Percentiles rank a stretch among this genome's conserved stretches.
Conservation (phyloP, 2,888 invertebrate genomes). For the Argyresthia goedartella region DNA sequence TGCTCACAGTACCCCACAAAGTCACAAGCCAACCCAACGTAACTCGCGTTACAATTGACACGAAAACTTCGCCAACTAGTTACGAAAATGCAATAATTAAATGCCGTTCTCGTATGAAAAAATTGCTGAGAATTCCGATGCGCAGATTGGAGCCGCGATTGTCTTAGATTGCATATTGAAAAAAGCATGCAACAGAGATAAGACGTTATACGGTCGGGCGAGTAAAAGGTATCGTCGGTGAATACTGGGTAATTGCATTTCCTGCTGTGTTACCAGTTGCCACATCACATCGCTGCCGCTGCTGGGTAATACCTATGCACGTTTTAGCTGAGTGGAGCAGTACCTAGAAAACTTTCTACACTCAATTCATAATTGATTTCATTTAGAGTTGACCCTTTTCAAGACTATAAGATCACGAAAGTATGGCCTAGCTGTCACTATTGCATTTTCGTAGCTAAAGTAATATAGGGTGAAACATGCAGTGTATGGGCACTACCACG, state of each 20-base stretch:
- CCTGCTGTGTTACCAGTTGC: constrained; percentile 47
- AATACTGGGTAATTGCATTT: constrained; percentile 61
- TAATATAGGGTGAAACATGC: too few relatives aligned
- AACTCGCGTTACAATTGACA: constrained; percentile 49
- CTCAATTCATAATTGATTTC: too few relatives aligned
- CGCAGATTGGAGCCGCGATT: constrained; percentile 58
- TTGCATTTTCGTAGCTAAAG: too few relatives aligned
- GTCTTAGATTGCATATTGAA: constrained; percentile 67
- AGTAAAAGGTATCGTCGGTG: constrained; percentile 49
- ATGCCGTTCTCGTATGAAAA: constrained; percentile 52
- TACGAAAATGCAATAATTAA: constrained; percentile 64
- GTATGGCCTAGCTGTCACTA: too few relatives aligned
- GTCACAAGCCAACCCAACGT: not conserved
- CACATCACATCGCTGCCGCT: too few relatives aligned
- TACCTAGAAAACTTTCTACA: too few relatives aligned
- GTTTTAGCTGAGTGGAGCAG: not conserved
- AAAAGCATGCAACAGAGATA: constrained; percentile 68
- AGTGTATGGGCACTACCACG: too few relatives aligned
- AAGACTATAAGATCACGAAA: too few relatives aligned
- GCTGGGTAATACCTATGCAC: constrained; percentile 19
- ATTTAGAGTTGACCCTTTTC: too few relatives aligned
- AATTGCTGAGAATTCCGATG: constrained; percentile 65
- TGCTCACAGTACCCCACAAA: too few relatives aligned
- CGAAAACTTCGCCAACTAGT: constrained; percentile 40
- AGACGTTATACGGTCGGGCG: constrained; percentile 62